Conservation (phyloP, 1,140 invertebrate species). For the Drosophila baimaii region DNA sequence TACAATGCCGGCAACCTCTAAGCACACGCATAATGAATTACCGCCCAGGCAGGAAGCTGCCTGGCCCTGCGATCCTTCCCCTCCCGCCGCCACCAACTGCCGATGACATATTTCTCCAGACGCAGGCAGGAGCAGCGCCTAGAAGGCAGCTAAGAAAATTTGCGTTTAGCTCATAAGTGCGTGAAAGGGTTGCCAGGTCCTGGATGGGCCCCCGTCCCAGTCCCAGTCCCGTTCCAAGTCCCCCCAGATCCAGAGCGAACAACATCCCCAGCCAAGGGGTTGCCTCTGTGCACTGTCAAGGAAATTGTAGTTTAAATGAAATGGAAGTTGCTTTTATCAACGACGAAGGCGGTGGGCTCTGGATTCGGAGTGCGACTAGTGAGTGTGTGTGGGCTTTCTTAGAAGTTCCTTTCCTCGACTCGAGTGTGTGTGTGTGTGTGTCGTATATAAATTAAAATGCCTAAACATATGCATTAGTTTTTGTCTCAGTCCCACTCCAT, state of each 20-base stretch:
- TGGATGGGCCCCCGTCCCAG: conserved; percentile 4
- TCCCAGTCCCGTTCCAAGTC: background rate
- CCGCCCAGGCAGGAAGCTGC: conserved; percentile 49
- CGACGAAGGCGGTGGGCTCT: conserved; percentile 45
- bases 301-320: conserved; percentile 83
- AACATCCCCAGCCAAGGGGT: conserved; percentile 36
- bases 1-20: conserved; percentile 74
- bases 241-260: conserved; percentile 9
- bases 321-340: conserved; percentile 83
- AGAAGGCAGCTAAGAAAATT: conserved; percentile 83
- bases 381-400: conserved; percentile 68
- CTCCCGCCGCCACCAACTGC: conserved; percentile 61
- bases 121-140: conserved; percentile 63
- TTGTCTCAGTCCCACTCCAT: conserved; percentile 62
- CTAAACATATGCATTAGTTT: conserved; percentile 83
- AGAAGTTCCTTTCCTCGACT: conserved; percentile 56
- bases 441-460: conserved; percentile 83
- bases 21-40: conserved; percentile 83
- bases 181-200: conserved; percentile 75
- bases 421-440: too few relatives aligned
- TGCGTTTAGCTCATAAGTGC: conserved; percentile 83
- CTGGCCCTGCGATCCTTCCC: conserved; percentile 4
- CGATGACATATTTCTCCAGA: conserved; percentile 82
- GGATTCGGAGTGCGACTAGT: conserved; percentile 33
- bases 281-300: conserved; percentile 79